Percentiles rank a stretch among this genome's conserved stretches.
These are phyloP conservation scores for Melanotaenia pygmaea DNA, from an alignment of 2,797 vertebrate genomes.

Conservation along the genomic window DNA sequence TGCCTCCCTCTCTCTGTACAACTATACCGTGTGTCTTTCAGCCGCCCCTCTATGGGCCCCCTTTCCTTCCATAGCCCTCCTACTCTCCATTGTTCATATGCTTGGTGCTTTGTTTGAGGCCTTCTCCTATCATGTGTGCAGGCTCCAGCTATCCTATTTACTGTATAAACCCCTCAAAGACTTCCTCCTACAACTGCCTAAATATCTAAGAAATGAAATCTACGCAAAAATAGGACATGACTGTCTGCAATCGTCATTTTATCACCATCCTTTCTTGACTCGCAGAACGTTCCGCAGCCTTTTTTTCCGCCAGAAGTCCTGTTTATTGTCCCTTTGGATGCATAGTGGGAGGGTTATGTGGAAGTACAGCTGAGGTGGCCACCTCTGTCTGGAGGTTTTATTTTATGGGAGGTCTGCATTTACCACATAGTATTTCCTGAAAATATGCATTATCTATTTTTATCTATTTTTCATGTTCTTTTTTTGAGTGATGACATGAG, in stretches of 20 bases:
- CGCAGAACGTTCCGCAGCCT: slow-evolving; percentile 23
- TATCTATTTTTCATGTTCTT: slow-evolving; percentile 40
- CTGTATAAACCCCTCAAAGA: slow-evolving; percentile 54
- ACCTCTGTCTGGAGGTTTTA: slow-evolving; percentile 62
- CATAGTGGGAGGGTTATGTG: slow-evolving; percentile 71
- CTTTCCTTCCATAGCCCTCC: slow-evolving; percentile 65
- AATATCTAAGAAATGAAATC: slow-evolving; percentile 17
- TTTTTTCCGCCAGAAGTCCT: slow-evolving; percentile 29
- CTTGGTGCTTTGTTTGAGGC: slow-evolving; percentile 69
- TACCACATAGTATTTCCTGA: slow-evolving; percentile 55
- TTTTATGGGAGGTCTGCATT: slow-evolving; percentile 70
- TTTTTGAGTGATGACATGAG: slow-evolving; percentile 29
- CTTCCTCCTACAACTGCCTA: slow-evolving; percentile 1
- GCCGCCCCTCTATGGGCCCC: slow-evolving; percentile 73
- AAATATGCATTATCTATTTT: slow-evolving; percentile 23
- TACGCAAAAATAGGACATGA: neutral
- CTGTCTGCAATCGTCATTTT: slow-evolving; percentile 27
- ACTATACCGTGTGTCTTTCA: slow-evolving; percentile 66
- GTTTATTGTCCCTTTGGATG: slow-evolving; percentile 69
- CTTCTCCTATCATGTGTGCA: slow-evolving; percentile 65
- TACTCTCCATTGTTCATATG: slow-evolving; percentile 78
- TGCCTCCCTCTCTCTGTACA: slow-evolving; percentile 42
- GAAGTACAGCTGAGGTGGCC: slow-evolving; percentile 67
- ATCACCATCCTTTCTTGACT: slow-evolving; percentile 31
- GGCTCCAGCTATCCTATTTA: slow-evolving; percentile 49